phyloP scores from a whole-genome alignment of 1,140 invertebrate species.

The Cepaea nemoralis region DNA sequence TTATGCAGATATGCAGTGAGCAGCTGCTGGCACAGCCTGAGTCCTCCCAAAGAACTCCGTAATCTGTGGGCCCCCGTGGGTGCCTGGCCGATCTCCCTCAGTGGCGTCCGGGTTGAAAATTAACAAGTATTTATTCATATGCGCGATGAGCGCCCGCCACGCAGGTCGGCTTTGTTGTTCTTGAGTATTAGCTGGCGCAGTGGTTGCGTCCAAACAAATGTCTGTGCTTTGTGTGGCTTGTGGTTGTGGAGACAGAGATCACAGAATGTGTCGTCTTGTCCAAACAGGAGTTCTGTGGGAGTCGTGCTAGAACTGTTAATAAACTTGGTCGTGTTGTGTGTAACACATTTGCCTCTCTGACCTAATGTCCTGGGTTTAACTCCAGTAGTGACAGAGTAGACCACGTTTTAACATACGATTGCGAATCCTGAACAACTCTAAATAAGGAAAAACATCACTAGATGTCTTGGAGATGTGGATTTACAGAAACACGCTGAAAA shows the following conservation, averaged over 20 bases:
- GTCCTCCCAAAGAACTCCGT: neutral
- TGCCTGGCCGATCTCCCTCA: neutral
- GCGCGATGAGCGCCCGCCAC: neutral
- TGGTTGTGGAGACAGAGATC: neutral
- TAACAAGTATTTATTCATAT: slow-evolving; percentile 3
- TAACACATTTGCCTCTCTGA: no score
- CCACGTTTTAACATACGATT: no score
- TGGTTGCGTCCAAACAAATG: neutral
- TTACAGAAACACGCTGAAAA: no score
- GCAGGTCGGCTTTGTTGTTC: neutral
- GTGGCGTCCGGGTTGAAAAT: neutral
- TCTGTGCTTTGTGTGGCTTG: neutral
- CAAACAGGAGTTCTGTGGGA: no score
- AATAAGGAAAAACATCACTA: no score
- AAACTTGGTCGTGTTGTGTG: no score
- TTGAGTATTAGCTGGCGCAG: neutral
- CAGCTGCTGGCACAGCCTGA: neutral
- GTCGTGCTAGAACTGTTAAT: no score
- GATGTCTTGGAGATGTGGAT: no score
- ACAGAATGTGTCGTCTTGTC: no score
- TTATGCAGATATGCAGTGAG: neutral
- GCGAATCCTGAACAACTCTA: no score
- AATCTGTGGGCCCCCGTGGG: neutral
- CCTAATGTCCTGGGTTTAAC: no score
- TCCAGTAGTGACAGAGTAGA: no score